phyloP scores from a whole-genome alignment of 2,888 invertebrate genomes.

The Nowickia ferox region DNA sequence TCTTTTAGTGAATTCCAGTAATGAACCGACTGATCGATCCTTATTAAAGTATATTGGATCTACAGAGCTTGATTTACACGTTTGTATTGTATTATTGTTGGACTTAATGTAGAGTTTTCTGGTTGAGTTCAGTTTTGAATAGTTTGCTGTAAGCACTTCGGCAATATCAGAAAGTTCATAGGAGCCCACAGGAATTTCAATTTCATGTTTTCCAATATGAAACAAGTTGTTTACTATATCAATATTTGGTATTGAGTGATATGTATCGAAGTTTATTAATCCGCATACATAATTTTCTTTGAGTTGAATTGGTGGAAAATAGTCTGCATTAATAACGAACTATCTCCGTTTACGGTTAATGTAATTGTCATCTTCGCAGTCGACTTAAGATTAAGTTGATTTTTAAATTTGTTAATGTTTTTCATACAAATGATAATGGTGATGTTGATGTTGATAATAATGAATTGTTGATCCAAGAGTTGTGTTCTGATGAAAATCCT shows the following conservation, averaged over 20 bases:
- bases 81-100: slow-evolving; percentile 46
- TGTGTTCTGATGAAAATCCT: slow-evolving; percentile 74
- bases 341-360: slow-evolving; percentile 44
- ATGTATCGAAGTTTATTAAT: slow-evolving; percentile 61
- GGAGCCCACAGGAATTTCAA: slow-evolving; percentile 45
- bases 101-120: slow-evolving; percentile 23
- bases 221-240: slow-evolving; percentile 47
- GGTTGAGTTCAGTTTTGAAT: slow-evolving; percentile 17
- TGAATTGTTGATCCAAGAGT: slow-evolving; percentile 75
- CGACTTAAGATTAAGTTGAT: not conserved
- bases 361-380: slow-evolving; percentile 46
- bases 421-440: not conserved
- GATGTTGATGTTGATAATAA: not conserved
- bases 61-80: slow-evolving; percentile 63
- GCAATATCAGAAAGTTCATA: slow-evolving; percentile 57
- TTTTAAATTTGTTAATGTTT: not conserved
- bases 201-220: slow-evolving; percentile 46
- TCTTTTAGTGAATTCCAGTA: slow-evolving; percentile 16
- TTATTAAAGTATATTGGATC: slow-evolving; percentile 68
- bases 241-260: slow-evolving; percentile 58
- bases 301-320: slow-evolving; percentile 55
- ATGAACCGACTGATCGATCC: slow-evolving; percentile 11
- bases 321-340: slow-evolving; percentile 26
- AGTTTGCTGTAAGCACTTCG: slow-evolving; percentile 33
- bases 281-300: slow-evolving; percentile 20